These are phyloP conservation scores for Cataglyphis cursor DNA, from an alignment of 2,888 invertebrate species.

Conservation along the genomic window DNA sequence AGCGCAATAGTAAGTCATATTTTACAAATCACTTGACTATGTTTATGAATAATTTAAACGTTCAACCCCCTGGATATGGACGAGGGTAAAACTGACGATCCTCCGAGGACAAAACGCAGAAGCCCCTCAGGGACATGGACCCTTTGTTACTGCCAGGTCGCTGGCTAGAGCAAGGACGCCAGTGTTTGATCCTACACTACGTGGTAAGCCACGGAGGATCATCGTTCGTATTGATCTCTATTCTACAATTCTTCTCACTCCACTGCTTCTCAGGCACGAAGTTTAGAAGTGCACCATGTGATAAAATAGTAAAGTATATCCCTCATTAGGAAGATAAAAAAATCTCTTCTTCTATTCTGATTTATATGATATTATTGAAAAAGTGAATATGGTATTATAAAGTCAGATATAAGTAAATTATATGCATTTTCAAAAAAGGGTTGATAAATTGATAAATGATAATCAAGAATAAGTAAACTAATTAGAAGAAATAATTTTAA, in stretches of 20 bases:
- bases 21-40: slow-evolving; percentile 79
- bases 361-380: background rate
- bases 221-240: slow-evolving; percentile 68
- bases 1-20: slow-evolving; percentile 73
- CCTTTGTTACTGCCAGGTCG: slow-evolving; percentile 74
- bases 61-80: slow-evolving; percentile 66
- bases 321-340: background rate
- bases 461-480: background rate
- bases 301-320: slow-evolving; percentile 33
- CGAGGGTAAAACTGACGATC: slow-evolving; percentile 73
- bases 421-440: background rate
- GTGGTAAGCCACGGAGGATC: slow-evolving; percentile 70
- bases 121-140: slow-evolving; percentile 70
- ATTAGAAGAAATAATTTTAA: background rate
- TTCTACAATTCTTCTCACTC: slow-evolving; percentile 42
- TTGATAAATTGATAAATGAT: background rate
- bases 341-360: background rate
- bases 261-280: slow-evolving; percentile 32
- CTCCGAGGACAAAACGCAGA: slow-evolving; percentile 76
- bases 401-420: background rate
- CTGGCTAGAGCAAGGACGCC: slow-evolving; percentile 69
- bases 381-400: background rate
- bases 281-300: slow-evolving; percentile 8
- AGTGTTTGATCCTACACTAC: slow-evolving; percentile 71
- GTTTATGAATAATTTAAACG: slow-evolving; percentile 82